Conservation (phyloP, 2,113 vertebrate genomes). For the Lophotis ruficrista region DNA sequence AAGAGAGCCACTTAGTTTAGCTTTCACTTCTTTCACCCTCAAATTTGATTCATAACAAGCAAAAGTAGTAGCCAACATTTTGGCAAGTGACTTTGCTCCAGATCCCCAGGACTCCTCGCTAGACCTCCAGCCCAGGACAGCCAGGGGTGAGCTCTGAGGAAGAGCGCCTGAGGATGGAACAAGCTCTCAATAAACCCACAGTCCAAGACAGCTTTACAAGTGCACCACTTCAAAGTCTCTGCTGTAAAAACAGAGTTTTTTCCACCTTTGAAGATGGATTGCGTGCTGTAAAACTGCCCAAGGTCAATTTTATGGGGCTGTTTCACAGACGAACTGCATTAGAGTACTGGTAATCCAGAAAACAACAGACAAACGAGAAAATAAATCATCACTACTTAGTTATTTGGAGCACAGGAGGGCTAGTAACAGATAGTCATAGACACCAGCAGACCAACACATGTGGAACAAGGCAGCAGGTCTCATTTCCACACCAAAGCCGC, state of each 20-base stretch:
- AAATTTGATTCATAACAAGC: background rate
- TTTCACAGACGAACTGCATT: background rate
- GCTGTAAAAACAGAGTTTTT: background rate
- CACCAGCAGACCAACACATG: background rate
- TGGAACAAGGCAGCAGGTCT: background rate
- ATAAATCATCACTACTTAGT: background rate
- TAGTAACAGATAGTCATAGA: background rate
- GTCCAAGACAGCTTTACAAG: background rate
- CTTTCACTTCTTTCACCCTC: background rate
- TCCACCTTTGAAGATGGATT: background rate
- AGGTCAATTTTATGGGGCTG: background rate
- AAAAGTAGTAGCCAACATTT: background rate
- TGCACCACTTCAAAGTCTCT: rapidly evolving
- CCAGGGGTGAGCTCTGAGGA: background rate
- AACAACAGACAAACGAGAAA: background rate
- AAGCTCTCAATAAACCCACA: background rate
- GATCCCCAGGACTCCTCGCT: background rate
- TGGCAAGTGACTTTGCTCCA: background rate
- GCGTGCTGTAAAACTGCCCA: background rate
- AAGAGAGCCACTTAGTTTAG: background rate
- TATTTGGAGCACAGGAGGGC: background rate
- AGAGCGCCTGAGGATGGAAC: background rate
- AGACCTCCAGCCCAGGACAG: background rate
- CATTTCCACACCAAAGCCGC: background rate
- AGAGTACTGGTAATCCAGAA: background rate